Base-by-base conservation (phyloP, 2,113 vertebrate species). In the Aix galericulata region DNA sequence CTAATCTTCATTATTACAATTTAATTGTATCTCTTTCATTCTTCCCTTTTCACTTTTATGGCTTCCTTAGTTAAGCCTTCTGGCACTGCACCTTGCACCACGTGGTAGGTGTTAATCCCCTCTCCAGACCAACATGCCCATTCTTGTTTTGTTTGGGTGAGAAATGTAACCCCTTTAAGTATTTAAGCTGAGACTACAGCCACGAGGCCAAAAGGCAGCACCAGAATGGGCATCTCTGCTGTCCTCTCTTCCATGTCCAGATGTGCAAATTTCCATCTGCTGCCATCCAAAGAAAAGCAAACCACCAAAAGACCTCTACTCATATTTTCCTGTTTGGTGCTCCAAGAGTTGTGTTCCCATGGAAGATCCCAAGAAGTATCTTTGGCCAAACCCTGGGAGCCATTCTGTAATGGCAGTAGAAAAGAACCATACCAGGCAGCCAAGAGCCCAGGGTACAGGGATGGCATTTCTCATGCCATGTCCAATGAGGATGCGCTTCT, bases 101-200 rank as follows among this genome's bases (percentile, higher is more conserved):
- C 3, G 4, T 85, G 21, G n/a, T 73, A 88, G 53, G 62, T 93
- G 71, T 91, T 96, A 89, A 86, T 95, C 75, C 40, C 42, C 40
- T 90, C 93, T 91, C 79, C 72, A 86, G 82, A 88, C 72, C 4
- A 20, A 64, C 80, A 17, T 89, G 89, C 77, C 66, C 31, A 7
- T 92, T 92, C 91, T 80, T 95, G 77, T 84, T 91, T 36, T 75
- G 32, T 82, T 82, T 82, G 48, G 50, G 86, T 91, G 75, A 86
- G 62, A 82, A 73, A 10, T 64, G 56, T 48, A 85, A 76, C 72
- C 53, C 48, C 50, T 56, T 32, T 59, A 79, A 92, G 40, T 72
- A 80, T 91, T 86, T 52, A 25, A 84, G 86, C 64, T 74, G 69
- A 62, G 64, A 67, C 34, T 94, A 91, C 0, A 8, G n/a, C 52